Percentiles rank a stretch among this genome's conserved stretches.
phyloP scores from a whole-genome alignment of 2,113 vertebrate genomes.

The Petrocephalus microphthalmus region DNA sequence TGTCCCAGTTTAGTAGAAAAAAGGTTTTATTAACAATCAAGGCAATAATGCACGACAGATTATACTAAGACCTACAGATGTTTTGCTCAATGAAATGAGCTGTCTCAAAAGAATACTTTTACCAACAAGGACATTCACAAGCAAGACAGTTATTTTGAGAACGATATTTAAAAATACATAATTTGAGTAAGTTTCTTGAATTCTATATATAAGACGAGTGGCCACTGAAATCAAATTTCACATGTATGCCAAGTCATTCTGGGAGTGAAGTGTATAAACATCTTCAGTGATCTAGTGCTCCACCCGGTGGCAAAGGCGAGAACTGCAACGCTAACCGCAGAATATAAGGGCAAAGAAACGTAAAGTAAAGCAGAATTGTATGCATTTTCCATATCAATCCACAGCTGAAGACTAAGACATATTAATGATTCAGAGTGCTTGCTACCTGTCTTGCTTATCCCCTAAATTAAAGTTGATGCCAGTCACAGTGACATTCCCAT shows the following conservation, averaged over 20 bases:
- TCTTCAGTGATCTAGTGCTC: background rate
- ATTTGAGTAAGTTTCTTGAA: background rate
- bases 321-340: background rate
- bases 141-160: background rate
- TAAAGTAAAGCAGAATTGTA: background rate
- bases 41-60: background rate
- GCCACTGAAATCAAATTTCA: background rate
- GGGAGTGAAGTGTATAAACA: background rate
- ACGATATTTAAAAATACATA: background rate
- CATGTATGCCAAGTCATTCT: background rate
- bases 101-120: background rate
- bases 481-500: constrained; percentile 32
- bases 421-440: background rate
- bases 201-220: background rate
- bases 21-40: background rate
- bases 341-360: background rate
- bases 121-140: background rate
- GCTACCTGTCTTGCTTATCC: constrained; percentile 14
- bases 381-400: background rate
- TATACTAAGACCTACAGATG: background rate
- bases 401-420: background rate
- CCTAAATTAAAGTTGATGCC: constrained; percentile 33
- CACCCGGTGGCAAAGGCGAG: background rate
- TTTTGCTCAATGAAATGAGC: background rate
- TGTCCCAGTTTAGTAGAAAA: background rate